phyloP scores from a whole-genome alignment of 2,888 invertebrate species.

The Epirrhoe tristata region DNA sequence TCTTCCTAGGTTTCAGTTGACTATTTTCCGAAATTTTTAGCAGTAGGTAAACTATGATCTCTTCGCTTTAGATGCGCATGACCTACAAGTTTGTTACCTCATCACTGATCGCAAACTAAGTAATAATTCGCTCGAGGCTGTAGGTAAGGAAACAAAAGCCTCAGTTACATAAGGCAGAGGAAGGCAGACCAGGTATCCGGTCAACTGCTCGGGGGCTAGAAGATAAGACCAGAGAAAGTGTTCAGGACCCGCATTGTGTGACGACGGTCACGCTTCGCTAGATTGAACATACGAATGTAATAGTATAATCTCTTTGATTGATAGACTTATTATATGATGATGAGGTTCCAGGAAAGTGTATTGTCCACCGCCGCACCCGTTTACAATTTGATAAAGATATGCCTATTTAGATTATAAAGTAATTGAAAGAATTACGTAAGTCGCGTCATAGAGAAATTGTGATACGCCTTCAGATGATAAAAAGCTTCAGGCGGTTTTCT shows the following conservation, averaged over 20 bases:
- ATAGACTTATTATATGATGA: constrained; percentile 77
- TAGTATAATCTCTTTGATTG: constrained; percentile 76
- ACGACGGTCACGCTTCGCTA: constrained; percentile 71
- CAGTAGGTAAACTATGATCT: neutral
- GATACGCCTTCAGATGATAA: constrained; percentile 69
- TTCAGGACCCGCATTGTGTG: constrained; percentile 55
- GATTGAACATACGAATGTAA: constrained; percentile 71
- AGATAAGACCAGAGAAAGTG: constrained; percentile 70
- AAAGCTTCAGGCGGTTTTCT: constrained; percentile 75
- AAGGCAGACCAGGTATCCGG: constrained; percentile 50
- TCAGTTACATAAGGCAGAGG: constrained; percentile 39
- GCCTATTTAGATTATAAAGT: constrained; percentile 60
- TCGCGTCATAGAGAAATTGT: constrained; percentile 74
- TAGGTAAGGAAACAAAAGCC: constrained; percentile 48
- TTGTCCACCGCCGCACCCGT: constrained; percentile 63
- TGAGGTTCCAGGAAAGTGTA: constrained; percentile 71
- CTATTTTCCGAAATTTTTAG: too few species aligned
- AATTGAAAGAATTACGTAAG: constrained; percentile 78
- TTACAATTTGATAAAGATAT: constrained; percentile 67
- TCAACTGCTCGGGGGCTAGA: constrained; percentile 45
- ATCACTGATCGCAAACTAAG: constrained; percentile 23
- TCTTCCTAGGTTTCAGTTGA: too few species aligned
- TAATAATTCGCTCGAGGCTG: constrained; percentile 45
- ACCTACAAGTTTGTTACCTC: constrained; percentile 23
- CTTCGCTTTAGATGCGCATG: constrained; percentile 12